Conservation (phyloP, 1,140 invertebrate genomes). For the Parapsyche elsis region DNA sequence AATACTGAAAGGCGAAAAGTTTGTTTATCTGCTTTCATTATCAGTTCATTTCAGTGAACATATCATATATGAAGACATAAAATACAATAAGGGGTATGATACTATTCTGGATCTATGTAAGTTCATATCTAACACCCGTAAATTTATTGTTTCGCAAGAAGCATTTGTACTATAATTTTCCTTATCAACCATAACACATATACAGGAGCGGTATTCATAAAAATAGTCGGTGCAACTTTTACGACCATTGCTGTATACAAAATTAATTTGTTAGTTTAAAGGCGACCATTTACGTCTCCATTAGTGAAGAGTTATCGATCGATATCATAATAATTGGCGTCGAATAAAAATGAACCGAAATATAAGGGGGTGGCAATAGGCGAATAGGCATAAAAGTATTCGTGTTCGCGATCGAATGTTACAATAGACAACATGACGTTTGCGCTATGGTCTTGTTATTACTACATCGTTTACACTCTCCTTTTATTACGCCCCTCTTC, state of each 20-base stretch:
- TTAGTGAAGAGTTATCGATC: not conserved
- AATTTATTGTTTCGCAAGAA: constrained; percentile 33
- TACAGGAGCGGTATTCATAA: no score
- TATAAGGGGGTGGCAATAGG: not conserved
- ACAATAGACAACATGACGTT: constrained; percentile 41
- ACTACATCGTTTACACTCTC: constrained; percentile 37
- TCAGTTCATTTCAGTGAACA: not conserved
- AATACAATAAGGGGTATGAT: not conserved
- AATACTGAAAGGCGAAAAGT: not conserved
- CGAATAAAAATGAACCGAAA: constrained; percentile 10
- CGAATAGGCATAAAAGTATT: not conserved
- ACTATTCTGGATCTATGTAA: not conserved
- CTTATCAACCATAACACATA: not conserved
- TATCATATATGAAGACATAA: constrained; percentile 2
- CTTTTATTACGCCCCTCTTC: constrained; percentile 34
- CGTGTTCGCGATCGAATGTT: constrained; percentile 13
- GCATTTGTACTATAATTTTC: not conserved
- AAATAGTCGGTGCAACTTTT: no score
- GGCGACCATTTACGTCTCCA: no score
- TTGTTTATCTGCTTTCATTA: constrained; percentile 25
- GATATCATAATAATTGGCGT: not conserved
- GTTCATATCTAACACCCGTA: constrained; percentile 37
- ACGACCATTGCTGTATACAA: no score
- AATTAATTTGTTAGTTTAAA: no score
- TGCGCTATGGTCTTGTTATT: constrained; percentile 36